phyloP scores from a whole-genome alignment of 2,888 invertebrate species.

The Microctonus hyperodae region DNA sequence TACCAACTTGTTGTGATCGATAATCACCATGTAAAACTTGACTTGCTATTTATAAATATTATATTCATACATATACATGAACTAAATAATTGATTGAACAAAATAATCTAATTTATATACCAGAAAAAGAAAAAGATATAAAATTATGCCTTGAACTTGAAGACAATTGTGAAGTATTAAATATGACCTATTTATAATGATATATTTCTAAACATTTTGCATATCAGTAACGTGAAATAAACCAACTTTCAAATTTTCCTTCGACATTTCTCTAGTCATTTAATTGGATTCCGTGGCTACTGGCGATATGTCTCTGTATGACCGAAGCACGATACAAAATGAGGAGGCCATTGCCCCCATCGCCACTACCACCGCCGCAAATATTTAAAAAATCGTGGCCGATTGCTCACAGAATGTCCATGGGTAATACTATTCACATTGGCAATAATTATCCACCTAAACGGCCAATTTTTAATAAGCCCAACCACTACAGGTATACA shows the following conservation, averaged over 20 bases:
- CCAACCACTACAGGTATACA: slow-evolving; percentile 50
- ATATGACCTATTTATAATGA: not conserved
- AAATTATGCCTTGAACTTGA: not conserved
- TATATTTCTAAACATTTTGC: not conserved
- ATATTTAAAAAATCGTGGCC: slow-evolving; percentile 56
- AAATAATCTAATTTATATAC: no score
- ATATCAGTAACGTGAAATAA: not conserved
- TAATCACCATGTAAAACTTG: not conserved
- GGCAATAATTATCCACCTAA: slow-evolving; percentile 48
- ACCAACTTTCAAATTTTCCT: not conserved
- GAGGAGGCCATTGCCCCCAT: slow-evolving; percentile 55
- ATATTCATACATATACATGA: not conserved
- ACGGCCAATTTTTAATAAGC: slow-evolving; percentile 47
- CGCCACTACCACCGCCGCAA: slow-evolving; percentile 52
- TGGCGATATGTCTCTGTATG: slow-evolving; percentile 47
- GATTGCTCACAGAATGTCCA: slow-evolving; percentile 51
- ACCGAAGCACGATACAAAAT: slow-evolving; percentile 57
- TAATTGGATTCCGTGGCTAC: slow-evolving; percentile 49
- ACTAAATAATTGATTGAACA: not conserved
- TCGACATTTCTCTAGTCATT: slow-evolving; percentile 40
- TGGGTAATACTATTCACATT: slow-evolving; percentile 53
- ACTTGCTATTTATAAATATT: not conserved
- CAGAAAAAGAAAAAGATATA: not conserved
- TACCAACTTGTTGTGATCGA: slow-evolving; percentile 7
- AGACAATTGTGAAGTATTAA: not conserved